These are phyloP conservation scores for Ptilodon capucinus DNA, from an alignment of 2,888 invertebrate species.

Conservation along the genomic window DNA sequence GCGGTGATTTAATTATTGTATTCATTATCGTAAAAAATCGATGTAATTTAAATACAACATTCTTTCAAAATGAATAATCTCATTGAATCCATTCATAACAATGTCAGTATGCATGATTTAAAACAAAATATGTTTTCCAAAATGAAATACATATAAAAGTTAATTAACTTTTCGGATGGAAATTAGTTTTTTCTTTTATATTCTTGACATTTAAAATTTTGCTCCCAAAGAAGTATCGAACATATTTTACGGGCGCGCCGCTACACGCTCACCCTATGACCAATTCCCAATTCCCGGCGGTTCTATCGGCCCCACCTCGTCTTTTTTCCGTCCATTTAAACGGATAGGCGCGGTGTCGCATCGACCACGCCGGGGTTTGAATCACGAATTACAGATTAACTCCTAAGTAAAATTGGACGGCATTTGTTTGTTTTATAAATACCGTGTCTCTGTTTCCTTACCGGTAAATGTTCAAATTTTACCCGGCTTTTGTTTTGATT, in stretches of 20 bases:
- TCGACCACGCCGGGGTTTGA: slow-evolving; percentile 46
- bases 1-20: too few species aligned
- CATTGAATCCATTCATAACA: too few species aligned
- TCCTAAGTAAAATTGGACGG: slow-evolving; percentile 55
- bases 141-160: too few species aligned
- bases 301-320: slow-evolving; percentile 49
- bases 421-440: slow-evolving; percentile 22
- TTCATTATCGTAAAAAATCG: too few species aligned
- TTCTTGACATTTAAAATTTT: too few species aligned
- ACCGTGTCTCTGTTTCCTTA: slow-evolving; percentile 2
- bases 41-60: too few species aligned
- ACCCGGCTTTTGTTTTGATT: not conserved
- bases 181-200: too few species aligned
- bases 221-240: not conserved
- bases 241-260: slow-evolving; percentile 14
- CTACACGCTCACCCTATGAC: slow-evolving; percentile 30
- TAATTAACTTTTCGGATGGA: too few species aligned
- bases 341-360: slow-evolving; percentile 61
- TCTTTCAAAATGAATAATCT: too few species aligned
- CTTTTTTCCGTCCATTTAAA: slow-evolving; percentile 62
- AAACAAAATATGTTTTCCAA: too few species aligned
- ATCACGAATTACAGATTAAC: slow-evolving; percentile 67
- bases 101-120: too few species aligned
- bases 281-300: slow-evolving; percentile 23
- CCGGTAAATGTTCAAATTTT: not conserved